These are phyloP conservation scores for Pygocentrus nattereri DNA, from an alignment of 2,797 vertebrate genomes.

Conservation along the genomic window DNA sequence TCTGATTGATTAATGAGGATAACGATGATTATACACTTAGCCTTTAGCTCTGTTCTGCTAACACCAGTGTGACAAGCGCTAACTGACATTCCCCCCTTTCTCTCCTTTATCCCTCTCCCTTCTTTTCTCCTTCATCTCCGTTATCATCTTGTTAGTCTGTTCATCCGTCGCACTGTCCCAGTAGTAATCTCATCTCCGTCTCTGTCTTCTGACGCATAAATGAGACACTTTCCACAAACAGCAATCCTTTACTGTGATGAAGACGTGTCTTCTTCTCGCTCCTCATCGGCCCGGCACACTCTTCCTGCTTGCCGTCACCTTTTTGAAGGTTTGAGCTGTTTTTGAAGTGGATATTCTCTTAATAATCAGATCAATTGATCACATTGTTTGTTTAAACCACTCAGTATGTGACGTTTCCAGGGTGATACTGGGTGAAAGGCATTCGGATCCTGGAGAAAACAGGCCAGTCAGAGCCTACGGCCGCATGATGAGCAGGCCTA, in stretches of 20 bases:
- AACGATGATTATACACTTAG: slow-evolving; percentile 3
- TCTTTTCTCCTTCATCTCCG: slow-evolving; percentile 1
- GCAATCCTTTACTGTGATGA: too few species aligned
- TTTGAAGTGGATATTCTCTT: not conserved
- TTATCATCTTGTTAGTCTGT: too few species aligned
- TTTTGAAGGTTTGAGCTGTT: too few species aligned
- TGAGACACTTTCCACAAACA: too few species aligned
- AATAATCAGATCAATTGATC: slow-evolving; percentile 20
- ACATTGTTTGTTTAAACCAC: slow-evolving; percentile 21
- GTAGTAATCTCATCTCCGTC: too few species aligned
- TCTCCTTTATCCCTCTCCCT: not conserved
- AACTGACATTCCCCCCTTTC: not conserved
- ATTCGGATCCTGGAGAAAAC: not conserved
- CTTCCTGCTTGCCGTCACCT: too few species aligned
- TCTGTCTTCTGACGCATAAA: not conserved
- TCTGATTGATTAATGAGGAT: slow-evolving; percentile 4
- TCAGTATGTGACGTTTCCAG: slow-evolving; percentile 42
- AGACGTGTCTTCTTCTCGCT: too few species aligned
- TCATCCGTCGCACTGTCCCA: too few species aligned
- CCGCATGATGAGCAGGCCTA: too few species aligned
- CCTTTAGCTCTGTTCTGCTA: not conserved
- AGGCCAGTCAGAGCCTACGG: not conserved
- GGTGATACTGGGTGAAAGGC: too few species aligned
- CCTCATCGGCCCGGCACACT: too few species aligned
- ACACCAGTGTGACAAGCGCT: not conserved